Conservation (phyloP, 2,888 invertebrate genomes). For the Tethea ocularis region DNA sequence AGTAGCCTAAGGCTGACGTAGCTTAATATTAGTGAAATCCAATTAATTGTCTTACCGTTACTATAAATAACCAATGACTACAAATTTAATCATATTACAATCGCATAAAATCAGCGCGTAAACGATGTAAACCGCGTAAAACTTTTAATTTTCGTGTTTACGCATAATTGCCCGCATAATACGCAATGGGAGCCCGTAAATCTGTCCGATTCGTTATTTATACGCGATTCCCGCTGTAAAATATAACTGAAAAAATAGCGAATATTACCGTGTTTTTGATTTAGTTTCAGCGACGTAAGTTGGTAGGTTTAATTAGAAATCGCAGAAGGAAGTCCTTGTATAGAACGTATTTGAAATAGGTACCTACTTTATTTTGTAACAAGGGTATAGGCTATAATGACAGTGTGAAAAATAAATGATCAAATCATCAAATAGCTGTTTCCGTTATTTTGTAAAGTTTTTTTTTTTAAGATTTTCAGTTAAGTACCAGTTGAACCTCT, state of each 20-base stretch:
- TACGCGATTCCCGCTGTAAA: constrained; percentile 29
- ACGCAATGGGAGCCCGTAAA: constrained; percentile 37
- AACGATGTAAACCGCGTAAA: constrained; percentile 16
- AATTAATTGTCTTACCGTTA: background rate
- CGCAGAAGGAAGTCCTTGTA: background rate
- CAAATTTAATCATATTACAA: background rate
- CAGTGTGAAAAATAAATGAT: too few relatives aligned
- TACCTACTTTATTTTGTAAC: background rate
- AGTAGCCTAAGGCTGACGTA: too few relatives aligned
- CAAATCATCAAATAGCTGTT: too few relatives aligned
- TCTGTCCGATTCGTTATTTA: constrained; percentile 48
- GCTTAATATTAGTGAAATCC: too few relatives aligned
- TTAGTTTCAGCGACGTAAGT: constrained; percentile 7
- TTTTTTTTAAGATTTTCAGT: too few relatives aligned
- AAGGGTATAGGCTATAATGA: background rate
- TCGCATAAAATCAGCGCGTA: constrained; percentile 12
- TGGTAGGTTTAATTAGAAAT: constrained; percentile 1
- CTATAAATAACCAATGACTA: background rate
- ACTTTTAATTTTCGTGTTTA: constrained; percentile 50
- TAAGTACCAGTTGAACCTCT: too few relatives aligned
- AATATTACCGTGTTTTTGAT: constrained; percentile 7
- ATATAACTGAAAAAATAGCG: constrained; percentile 24
- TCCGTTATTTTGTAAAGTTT: too few relatives aligned
- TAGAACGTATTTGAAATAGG: background rate
- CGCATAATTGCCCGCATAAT: constrained; percentile 47